phyloP scores from a whole-genome alignment of 2,888 invertebrate species.

The Epirrhoe tristata region DNA sequence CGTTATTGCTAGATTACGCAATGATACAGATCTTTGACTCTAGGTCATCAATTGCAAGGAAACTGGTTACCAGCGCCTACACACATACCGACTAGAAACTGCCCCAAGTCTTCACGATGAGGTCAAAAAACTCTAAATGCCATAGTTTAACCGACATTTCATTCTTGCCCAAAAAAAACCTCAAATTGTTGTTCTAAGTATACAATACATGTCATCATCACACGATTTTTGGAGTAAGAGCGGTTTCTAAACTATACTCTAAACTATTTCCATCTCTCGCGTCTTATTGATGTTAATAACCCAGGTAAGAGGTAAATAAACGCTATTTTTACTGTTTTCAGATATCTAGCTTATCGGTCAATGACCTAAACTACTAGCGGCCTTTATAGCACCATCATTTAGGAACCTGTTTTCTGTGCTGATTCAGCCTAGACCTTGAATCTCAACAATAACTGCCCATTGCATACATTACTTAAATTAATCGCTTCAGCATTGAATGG shows the following conservation, averaged over 20 bases:
- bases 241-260: no score
- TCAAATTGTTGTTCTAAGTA: no score
- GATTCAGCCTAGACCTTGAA: slow-evolving; percentile 48
- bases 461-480: slow-evolving; percentile 75
- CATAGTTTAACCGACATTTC: no score
- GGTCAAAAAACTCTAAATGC: no score
- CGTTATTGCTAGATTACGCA: slow-evolving; percentile 38
- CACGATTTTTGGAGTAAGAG: no score
- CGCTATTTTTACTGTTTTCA: background rate
- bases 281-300: background rate
- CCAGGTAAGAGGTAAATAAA: background rate
- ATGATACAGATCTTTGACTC: slow-evolving; percentile 35
- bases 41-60: slow-evolving; percentile 3
- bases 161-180: no score
- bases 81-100: no score
- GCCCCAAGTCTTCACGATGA: no score
- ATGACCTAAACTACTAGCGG: background rate
- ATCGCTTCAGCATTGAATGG: slow-evolving; percentile 54
- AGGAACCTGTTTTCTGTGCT: slow-evolving; percentile 16
- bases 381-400: no score
- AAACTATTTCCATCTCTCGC: background rate
- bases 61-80: slow-evolving; percentile 2
- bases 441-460: slow-evolving; percentile 55
- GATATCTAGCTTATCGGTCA: background rate
- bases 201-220: no score